phyloP scores from a whole-genome alignment of 2,113 vertebrate genomes.

The Eurystomus gularis region DNA sequence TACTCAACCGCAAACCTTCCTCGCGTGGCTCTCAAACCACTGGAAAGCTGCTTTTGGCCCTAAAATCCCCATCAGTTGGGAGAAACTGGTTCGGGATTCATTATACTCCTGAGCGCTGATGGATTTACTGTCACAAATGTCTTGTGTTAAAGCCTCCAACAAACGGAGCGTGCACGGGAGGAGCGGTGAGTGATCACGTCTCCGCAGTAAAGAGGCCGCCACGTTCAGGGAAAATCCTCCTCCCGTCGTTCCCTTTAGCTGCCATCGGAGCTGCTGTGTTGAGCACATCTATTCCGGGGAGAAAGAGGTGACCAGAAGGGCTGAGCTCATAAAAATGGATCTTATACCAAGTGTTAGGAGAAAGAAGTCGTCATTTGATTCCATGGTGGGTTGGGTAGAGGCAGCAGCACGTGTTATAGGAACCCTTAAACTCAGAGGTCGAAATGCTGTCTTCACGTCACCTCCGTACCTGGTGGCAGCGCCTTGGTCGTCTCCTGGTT shows the following conservation, averaged over 20 bases:
- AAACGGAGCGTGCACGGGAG: too few species aligned
- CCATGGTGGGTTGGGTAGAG: too few species aligned
- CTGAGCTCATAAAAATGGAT: accelerated
- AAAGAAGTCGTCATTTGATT: too few species aligned
- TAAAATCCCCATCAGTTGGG: neutral
- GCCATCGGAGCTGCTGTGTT: neutral
- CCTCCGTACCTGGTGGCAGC: accelerated
- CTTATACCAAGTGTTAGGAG: accelerated
- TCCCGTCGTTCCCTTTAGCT: neutral
- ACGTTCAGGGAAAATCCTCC: neutral
- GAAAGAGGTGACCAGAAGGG: neutral
- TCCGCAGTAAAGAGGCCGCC: too few species aligned
- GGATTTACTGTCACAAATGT: neutral
- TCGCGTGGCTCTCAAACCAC: neutral
- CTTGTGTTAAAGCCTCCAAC: neutral
- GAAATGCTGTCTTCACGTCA: neutral
- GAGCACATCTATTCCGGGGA: too few species aligned
- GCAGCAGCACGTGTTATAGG: too few species aligned
- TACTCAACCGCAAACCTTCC: neutral
- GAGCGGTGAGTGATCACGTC: too few species aligned
- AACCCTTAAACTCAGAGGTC: neutral
- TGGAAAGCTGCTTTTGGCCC: accelerated
- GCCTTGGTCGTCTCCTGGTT: too few species aligned
- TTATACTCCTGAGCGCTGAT: accelerated
- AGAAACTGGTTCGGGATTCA: accelerated